phyloP scores from a whole-genome alignment of 92 coral and sea anemone species.

The Diadumene lineata region DNA sequence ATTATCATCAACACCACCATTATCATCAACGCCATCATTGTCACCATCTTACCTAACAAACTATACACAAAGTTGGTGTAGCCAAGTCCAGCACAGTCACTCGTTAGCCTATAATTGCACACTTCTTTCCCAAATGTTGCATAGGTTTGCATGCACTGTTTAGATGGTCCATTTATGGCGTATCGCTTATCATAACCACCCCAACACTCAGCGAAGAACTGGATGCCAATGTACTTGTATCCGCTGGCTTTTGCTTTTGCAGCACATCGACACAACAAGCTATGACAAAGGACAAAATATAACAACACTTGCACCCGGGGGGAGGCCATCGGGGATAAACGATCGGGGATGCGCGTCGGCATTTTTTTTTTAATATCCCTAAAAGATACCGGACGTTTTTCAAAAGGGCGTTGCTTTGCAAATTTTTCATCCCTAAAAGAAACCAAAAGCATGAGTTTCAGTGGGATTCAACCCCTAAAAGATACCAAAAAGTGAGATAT shows the following conservation, averaged over 20 bases:
- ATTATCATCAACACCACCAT: neutral
- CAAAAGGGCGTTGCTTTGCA: too few species aligned
- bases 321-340: too few species aligned
- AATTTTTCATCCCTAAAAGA: too few species aligned
- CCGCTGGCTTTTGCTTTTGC: constrained; percentile 30
- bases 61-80: constrained; percentile 53
- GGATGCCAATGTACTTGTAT: constrained; percentile 59
- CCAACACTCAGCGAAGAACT: constrained; percentile 65
- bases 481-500: too few species aligned
- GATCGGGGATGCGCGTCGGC: too few species aligned
- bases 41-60: constrained; percentile 38
- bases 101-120: constrained; percentile 27
- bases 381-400: too few species aligned
- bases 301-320: too few species aligned
- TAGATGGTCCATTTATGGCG: constrained; percentile 40
- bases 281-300: too few species aligned
- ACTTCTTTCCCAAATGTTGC: constrained; percentile 16
- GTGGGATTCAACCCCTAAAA: too few species aligned
- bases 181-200: constrained; percentile 22
- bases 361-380: too few species aligned
- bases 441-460: too few species aligned
- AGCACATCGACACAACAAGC: constrained; percentile 60
- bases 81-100: constrained; percentile 48
- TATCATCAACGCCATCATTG: neutral
- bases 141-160: constrained; percentile 35